Evolutionary conservation across 2,797 vertebrate species (phyloP).

Genomic region (Onychomys torridus): DNA sequence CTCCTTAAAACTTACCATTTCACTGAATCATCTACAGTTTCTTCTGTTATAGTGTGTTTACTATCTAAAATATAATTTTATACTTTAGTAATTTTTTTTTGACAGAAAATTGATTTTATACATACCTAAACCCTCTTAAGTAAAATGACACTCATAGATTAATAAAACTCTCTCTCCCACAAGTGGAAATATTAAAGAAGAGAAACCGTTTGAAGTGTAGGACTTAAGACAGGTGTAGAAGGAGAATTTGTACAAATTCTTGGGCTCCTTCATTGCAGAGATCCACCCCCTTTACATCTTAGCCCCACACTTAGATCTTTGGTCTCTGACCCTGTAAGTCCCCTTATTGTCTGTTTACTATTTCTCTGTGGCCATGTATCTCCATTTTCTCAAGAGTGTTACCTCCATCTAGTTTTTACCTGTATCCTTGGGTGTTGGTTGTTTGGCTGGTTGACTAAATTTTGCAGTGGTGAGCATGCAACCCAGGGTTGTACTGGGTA

Average conservation of each 20-base stretch:
- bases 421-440: neutral
- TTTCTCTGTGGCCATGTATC: neutral
- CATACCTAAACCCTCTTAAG: neutral
- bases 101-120: conserved; percentile 46
- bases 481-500: no score
- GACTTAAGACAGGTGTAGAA: neutral
- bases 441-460: neutral
- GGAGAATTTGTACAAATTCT: conserved; percentile 12
- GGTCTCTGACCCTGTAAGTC: neutral
- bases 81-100: neutral
- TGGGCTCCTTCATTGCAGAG: neutral
- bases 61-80: neutral
- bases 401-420: neutral
- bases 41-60: neutral
- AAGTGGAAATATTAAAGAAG: conserved; percentile 52
- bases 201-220: neutral
- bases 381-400: neutral
- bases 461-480: neutral
- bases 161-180: conserved; percentile 36
- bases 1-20: conserved; percentile 17
- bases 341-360: conserved; percentile 16
- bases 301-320: neutral
- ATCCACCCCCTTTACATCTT: neutral
- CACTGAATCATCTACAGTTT: conserved; percentile 25
- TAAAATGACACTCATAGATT: conserved; percentile 41